phyloP scores from a whole-genome alignment of 2,113 vertebrate species.

The Percina caprodes region DNA sequence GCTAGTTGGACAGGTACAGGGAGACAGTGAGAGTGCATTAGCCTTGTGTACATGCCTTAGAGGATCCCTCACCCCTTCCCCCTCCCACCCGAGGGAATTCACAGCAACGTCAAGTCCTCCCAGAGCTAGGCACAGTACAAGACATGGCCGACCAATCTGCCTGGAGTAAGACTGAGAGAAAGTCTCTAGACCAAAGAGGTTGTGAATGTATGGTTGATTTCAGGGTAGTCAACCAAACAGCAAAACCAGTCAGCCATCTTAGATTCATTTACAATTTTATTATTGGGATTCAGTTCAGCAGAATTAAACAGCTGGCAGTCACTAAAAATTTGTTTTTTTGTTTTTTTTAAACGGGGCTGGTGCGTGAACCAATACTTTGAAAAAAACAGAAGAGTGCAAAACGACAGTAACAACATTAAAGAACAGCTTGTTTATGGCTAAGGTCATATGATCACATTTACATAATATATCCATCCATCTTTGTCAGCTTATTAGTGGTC shows the following conservation, averaged over 20 bases:
- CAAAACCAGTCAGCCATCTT: constrained; percentile 19
- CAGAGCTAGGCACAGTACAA: constrained; percentile 36
- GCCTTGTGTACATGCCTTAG: constrained; percentile 61
- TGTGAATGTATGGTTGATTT: constrained; percentile 30
- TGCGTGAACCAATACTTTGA: too few relatives aligned
- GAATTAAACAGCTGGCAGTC: not conserved
- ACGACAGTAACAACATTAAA: too few relatives aligned
- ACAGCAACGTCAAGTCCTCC: constrained; percentile 43
- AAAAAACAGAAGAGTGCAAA: too few relatives aligned
- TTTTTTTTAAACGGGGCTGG: too few relatives aligned
- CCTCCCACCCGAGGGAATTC: constrained; percentile 29
- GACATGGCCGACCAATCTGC: constrained; percentile 36
- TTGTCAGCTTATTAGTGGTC: too few relatives aligned
- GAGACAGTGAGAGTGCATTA: constrained; percentile 64
- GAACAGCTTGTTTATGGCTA: too few relatives aligned
- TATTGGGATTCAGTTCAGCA: constrained; percentile 15
- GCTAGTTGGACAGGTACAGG: constrained; percentile 51
- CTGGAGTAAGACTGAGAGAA: constrained; percentile 37
- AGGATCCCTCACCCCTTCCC: constrained; percentile 32
- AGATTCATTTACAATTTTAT: constrained; percentile 30
- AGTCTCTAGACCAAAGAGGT: constrained; percentile 29
- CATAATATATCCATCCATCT: too few relatives aligned
- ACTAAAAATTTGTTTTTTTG: not conserved
- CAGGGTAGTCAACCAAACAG: constrained; percentile 9
- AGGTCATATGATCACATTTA: too few relatives aligned